Conservation (phyloP, 2,888 invertebrate genomes). For the Drosophila kuntzei region DNA sequence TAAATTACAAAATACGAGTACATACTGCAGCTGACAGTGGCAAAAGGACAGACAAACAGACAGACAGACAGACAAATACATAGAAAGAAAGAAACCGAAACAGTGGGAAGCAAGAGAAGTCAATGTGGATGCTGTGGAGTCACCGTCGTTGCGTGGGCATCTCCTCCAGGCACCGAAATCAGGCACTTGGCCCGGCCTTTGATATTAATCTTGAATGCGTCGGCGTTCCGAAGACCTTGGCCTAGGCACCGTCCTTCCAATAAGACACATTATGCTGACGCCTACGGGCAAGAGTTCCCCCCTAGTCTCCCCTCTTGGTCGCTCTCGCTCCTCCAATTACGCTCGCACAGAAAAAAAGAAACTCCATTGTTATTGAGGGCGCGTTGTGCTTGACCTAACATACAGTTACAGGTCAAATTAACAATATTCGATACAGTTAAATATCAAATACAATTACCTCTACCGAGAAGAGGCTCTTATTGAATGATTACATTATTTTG, state of each 20-base stretch:
- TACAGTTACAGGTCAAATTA: slow-evolving; percentile 10
- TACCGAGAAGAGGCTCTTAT: not conserved
- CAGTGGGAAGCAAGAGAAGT: slow-evolving; percentile 1
- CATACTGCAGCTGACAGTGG: slow-evolving; percentile 17
- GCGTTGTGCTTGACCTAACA: slow-evolving; percentile 19
- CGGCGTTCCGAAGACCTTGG: slow-evolving; percentile 14
- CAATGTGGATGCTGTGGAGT: not conserved
- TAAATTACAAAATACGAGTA: slow-evolving; percentile 43
- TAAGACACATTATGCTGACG: slow-evolving; percentile 20
- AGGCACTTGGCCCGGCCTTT: slow-evolving; percentile 25
- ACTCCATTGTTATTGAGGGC: slow-evolving; percentile 19
- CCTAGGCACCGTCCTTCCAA: slow-evolving; percentile 10
- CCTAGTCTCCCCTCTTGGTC: not conserved
- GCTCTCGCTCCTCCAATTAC: too few species aligned
- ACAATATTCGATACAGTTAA: slow-evolving; percentile 16
- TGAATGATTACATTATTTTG: slow-evolving; percentile 8
- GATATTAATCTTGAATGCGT: slow-evolving; percentile 40
- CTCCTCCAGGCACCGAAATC: not conserved
- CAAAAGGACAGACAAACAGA: not conserved
- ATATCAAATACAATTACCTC: slow-evolving; percentile 7
- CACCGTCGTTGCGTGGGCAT: slow-evolving; percentile 23
- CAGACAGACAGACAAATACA: not conserved
- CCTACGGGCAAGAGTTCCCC: slow-evolving; percentile 19
- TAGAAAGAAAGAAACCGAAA: not conserved
- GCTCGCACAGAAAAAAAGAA: not conserved